Base-by-base conservation (phyloP, 2,797 vertebrate genomes). In the Amblyopsis hoosieri region DNA sequence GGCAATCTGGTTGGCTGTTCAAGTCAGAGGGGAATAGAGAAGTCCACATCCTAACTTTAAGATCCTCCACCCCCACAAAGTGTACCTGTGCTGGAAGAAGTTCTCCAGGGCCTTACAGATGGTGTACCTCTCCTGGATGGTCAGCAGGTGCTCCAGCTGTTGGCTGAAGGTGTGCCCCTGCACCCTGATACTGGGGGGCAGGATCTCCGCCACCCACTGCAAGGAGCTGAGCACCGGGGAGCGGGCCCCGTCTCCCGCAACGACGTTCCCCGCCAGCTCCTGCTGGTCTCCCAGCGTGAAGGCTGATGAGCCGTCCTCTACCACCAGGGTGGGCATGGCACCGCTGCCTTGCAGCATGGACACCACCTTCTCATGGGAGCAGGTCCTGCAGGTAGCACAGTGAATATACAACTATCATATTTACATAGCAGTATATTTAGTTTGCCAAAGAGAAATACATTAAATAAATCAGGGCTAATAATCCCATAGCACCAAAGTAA, bases 301-400 rank as follows among this genome's bases (percentile, higher is more conserved):
- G 5, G 82, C 92, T 42, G 95, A 83, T 0, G 92, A 92, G 3
- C 97, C 96, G 0, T 99, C 96, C 68, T 99, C 97, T 47, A 99
- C 96, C 60, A 99, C 96, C 76, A 99, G 88, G 1, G 96, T 98
- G 69, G 97, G 97, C 97, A 98, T 98, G 0, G 97, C 97, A 0
- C 97, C 97, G 0, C 97, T 99, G 71, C 97, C 97, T 82, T 99
- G 97, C 59, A 99, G 93, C 97, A 99, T 99, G 68, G 96, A 95
- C 75, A 99, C 97, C 88, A 98, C 97, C 90, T 99, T 99, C 91
- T 99, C 96, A 0, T 99, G 96, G 67, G 96, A 96, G 79, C 97
- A 98, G 73, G 89, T 97, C 91, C 97, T 99, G 47, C 13, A 66
- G 23, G 45, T 5, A 54, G 54, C 12, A 42, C 8, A 37, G 47